phyloP scores from a whole-genome alignment of 1,140 invertebrate genomes.

The Dinoponera quadriceps region DNA sequence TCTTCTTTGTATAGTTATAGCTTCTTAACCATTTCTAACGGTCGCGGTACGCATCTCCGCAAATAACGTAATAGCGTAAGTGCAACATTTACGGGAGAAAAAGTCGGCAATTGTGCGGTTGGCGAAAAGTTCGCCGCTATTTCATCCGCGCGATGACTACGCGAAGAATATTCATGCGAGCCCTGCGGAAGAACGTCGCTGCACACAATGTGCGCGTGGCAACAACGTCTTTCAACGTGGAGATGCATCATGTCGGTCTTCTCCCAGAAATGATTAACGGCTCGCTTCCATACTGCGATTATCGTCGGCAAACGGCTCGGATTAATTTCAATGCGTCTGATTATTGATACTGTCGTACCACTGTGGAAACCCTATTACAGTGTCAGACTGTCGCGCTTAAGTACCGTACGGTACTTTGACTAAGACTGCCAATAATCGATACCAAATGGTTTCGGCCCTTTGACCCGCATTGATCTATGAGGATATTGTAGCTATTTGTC shows the following conservation, averaged over 20 bases:
- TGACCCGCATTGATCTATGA: conserved; percentile 41
- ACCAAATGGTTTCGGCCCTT: conserved; percentile 44
- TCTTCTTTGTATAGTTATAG: not conserved
- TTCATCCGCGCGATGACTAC: not conserved
- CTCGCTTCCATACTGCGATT: conserved; percentile 27
- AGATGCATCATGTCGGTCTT: not conserved
- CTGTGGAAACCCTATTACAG: conserved; percentile 54
- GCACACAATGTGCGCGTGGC: no score
- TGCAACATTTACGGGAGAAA: conserved; percentile 12
- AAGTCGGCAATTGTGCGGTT: not conserved
- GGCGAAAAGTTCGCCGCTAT: not conserved
- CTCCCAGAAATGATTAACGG: not conserved
- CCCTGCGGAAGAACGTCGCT: no score
- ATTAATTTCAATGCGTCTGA: conserved; percentile 59
- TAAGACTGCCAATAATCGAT: conserved; percentile 48
- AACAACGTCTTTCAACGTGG: not conserved
- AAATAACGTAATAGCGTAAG: not conserved
- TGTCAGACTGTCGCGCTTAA: conserved; percentile 55
- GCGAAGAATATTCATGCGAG: no score
- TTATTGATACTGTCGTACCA: conserved; percentile 54
- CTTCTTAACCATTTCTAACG: not conserved
- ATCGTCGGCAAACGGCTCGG: conserved; percentile 21
- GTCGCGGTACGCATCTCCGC: not conserved
- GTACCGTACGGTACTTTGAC: conserved; percentile 51
- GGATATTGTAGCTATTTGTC: conserved; percentile 55